A percentile compares a stretch with the other conserved stretches of the same genome.
These are phyloP conservation scores for Nyctibius grandis DNA, from an alignment of 2,797 vertebrate genomes.

Conservation along the genomic window DNA sequence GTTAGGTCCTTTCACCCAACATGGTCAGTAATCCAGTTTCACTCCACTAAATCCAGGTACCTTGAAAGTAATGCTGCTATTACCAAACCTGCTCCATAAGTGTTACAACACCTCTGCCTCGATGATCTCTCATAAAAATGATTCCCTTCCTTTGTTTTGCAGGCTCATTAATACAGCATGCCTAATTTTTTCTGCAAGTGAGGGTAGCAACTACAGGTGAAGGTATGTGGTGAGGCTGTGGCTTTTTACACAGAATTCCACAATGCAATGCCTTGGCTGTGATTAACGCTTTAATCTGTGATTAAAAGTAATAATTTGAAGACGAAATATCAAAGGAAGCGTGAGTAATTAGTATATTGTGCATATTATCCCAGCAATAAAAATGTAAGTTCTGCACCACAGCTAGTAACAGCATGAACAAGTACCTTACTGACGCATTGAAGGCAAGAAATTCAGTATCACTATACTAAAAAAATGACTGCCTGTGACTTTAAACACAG, in stretches of 20 bases:
- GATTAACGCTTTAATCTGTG: neutral
- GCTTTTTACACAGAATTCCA: conserved; percentile 38
- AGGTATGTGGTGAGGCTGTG: neutral
- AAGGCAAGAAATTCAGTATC: conserved; percentile 53
- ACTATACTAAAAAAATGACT: conserved; percentile 53
- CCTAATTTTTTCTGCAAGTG: conserved; percentile 42
- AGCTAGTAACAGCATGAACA: conserved; percentile 37
- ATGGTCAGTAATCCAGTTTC: conserved; percentile 47
- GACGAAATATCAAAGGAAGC: neutral
- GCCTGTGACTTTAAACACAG: conserved; percentile 54
- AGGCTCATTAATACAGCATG: neutral
- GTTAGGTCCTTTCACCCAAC: conserved; percentile 2
- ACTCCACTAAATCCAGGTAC: conserved; percentile 3
- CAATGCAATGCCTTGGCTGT: neutral
- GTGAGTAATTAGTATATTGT: neutral
- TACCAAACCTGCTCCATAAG: conserved; percentile 38
- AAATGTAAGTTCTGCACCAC: conserved; percentile 69
- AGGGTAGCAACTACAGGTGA: conserved; percentile 4
- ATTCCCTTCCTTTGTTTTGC: conserved; percentile 40
- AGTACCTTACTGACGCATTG: conserved; percentile 64
- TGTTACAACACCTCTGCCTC: conserved; percentile 37
- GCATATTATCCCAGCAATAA: neutral
- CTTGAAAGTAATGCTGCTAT: conserved; percentile 7
- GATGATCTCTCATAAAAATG: neutral
- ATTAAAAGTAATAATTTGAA: neutral